Base-by-base conservation (phyloP, 2,113 vertebrate species). In the Elephas maximus region DNA sequence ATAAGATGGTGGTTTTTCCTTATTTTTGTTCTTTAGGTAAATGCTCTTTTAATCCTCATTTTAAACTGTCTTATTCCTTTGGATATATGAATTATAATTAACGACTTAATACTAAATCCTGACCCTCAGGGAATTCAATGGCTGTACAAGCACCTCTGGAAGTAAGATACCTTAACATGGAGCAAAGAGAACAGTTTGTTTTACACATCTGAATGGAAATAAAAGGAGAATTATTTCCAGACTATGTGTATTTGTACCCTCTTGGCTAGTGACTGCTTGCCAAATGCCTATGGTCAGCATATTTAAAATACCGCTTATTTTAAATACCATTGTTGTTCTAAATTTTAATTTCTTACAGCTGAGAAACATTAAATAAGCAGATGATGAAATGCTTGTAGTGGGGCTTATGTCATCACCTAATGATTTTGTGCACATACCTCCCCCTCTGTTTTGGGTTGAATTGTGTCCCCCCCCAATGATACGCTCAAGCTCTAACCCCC, bases 261-360 rank as follows among this genome's bases (percentile, higher is more conserved):
- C 62, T 62, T 76, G 94, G 85, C 69, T 79, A 83, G 93, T 90
- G 96, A 93, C 93, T 98, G 93, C 84, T 87, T 97, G 95, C 85
- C 97, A 98, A 51, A 71, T 5, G 8, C 24, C 94, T 51, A 88
- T 51, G 80, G 94, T 93, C 86, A 81, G 85, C 82, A 78, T 96
- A 93, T 89, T 90, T 97, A 90, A 98, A 97, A 97, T 97, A 63
- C 82, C 76, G 79, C 5, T 97, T 97, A 86, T 95, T 98, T 95
- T 90, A 97, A 94, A 91, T 93, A 93, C 85, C 53, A 71, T 33
- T 96, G 73, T 69, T 88, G 84, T 83, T 82, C 69, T 93, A 67
- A 83, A 51, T 96, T 96, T 94, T 60, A 83, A 80, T 93, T 97
- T 97, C 65, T 65, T 44, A 45, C 79, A 65, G 44, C 81, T 85